Evolutionary conservation across 2,113 vertebrate species (phyloP).

Genomic region (Natator depressus): DNA sequence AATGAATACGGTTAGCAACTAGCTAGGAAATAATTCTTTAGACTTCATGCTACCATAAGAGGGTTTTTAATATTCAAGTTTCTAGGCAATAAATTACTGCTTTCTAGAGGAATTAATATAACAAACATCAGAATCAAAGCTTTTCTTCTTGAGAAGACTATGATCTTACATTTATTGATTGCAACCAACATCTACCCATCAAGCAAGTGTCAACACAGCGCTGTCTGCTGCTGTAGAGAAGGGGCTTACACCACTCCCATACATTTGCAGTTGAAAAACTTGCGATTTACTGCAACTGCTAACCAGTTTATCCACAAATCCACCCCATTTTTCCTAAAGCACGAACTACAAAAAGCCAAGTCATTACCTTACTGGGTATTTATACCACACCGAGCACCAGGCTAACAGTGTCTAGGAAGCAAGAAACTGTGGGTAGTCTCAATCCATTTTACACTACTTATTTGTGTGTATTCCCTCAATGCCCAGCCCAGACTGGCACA

Average conservation of each 20-base stretch:
- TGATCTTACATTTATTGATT: neutral
- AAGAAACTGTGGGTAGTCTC: accelerated
- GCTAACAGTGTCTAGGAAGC: neutral
- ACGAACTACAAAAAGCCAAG: neutral
- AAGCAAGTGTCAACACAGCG: neutral
- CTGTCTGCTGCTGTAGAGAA: neutral
- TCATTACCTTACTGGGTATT: accelerated
- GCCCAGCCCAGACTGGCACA: accelerated
- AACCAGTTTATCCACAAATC: neutral
- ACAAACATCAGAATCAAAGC: neutral
- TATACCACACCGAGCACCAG: neutral
- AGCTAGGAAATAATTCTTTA: neutral
- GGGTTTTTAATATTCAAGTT: neutral
- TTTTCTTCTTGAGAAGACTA: neutral
- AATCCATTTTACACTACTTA: neutral
- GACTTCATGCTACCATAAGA: neutral
- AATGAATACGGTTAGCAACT: neutral
- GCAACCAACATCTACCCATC: neutral
- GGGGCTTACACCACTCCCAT: neutral
- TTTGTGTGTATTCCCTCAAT: neutral
- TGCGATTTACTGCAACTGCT: neutral
- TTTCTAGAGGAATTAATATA: neutral
- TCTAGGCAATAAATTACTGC: neutral
- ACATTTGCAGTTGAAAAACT: neutral
- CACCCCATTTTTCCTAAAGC: neutral